Conservation (phyloP, 2,797 vertebrate species). For the Spizella passerina region DNA sequence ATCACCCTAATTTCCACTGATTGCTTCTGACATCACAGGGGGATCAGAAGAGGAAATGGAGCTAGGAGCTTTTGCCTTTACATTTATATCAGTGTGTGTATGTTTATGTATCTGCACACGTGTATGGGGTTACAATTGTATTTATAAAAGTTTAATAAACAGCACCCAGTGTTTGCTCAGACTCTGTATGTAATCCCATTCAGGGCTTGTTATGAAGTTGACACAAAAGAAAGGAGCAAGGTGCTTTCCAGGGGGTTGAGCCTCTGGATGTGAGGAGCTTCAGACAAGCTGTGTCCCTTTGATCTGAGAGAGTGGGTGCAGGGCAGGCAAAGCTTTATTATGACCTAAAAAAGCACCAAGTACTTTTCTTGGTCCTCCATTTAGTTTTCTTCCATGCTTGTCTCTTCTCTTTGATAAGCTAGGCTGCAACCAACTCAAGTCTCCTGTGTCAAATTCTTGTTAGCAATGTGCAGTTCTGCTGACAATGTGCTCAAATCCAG, state of each 20-base stretch:
- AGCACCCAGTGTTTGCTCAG: not conserved
- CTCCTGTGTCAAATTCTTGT: not conserved
- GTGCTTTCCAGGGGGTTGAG: not conserved
- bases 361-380: not conserved
- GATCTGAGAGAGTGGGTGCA: rapidly evolving
- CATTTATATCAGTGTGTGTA: rapidly evolving
- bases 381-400: not conserved
- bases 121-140: not conserved
- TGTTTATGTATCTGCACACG: rapidly evolving
- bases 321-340: not conserved
- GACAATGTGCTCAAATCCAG: not conserved
- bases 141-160: not conserved
- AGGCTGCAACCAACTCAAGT: not conserved
- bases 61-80: not conserved
- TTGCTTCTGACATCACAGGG: not conserved
- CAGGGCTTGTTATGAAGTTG: not conserved
- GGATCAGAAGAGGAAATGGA: not conserved
- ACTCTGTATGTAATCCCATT: not conserved
- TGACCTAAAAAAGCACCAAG: not conserved
- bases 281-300: not conserved
- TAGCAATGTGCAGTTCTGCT: not conserved
- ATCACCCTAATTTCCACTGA: not conserved
- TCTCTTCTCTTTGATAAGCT: not conserved
- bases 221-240: not conserved
- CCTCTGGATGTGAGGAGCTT: not conserved